Percentiles rank a stretch among this genome's conserved stretches.
These are phyloP conservation scores for Camponotus vicinus DNA, from an alignment of 1,140 invertebrate species.

Conservation along the genomic window DNA sequence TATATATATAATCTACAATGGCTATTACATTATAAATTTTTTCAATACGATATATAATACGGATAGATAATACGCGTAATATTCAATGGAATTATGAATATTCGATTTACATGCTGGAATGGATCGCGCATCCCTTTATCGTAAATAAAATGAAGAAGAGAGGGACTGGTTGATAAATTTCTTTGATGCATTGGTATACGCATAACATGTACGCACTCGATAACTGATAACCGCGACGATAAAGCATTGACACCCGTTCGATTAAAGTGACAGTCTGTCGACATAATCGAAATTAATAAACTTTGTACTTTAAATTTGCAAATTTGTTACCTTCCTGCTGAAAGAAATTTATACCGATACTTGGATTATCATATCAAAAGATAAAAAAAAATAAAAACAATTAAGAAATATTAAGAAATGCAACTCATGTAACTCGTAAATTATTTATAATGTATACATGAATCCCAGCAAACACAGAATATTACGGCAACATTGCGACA, in stretches of 20 bases:
- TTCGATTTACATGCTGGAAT: not conserved
- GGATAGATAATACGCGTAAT: not conserved
- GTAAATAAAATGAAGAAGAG: conserved; percentile 30
- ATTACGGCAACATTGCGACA: too few relatives aligned
- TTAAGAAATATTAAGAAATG: not conserved
- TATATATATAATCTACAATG: not conserved
- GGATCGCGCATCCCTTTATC: not conserved
- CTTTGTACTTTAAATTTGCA: too few relatives aligned
- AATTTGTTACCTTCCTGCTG: too few relatives aligned
- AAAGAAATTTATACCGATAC: too few relatives aligned
- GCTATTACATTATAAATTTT: not conserved
- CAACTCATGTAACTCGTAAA: not conserved
- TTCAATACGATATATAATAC: not conserved
- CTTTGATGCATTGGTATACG: not conserved
- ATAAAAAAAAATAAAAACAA: conserved; percentile 10
- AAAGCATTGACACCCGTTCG: conserved; percentile 55
- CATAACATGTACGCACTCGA: conserved; percentile 22
- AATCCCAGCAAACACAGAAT: too few relatives aligned
- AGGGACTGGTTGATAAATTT: conserved; percentile 52
- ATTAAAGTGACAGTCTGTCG: conserved; percentile 5
- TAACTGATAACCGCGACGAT: conserved; percentile 60
- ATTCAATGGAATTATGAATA: not conserved
- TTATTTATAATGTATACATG: not conserved
- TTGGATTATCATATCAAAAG: not conserved
- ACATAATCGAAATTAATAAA: too few relatives aligned